phyloP scores from a whole-genome alignment of 2,888 invertebrate species.

The Ectemnius cavifrons region DNA sequence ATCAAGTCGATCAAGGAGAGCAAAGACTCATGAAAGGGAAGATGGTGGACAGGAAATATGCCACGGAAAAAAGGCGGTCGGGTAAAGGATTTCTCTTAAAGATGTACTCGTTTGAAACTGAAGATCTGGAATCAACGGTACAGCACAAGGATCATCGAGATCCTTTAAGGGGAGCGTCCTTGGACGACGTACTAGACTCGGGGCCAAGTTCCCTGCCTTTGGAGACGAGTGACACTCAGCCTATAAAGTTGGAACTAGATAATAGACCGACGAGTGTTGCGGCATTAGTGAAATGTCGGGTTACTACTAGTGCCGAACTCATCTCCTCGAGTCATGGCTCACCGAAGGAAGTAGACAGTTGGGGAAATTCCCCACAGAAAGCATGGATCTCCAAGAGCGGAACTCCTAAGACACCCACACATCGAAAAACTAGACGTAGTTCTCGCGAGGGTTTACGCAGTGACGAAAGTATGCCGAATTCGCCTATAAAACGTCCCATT shows the following conservation, averaged over 20 bases:
- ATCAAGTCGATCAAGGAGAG: constrained; percentile 1
- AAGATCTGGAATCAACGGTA: constrained; percentile 65
- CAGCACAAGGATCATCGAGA: constrained; percentile 61
- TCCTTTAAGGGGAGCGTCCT: constrained; percentile 66
- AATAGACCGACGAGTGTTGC: constrained; percentile 56
- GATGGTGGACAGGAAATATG: constrained; percentile 9
- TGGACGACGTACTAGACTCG: constrained; percentile 70
- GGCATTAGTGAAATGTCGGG: constrained; percentile 72
- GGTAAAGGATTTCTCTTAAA: constrained; percentile 73
- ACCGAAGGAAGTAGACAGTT: constrained; percentile 62
- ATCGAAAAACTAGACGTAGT: constrained; percentile 13
- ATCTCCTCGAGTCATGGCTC: constrained; percentile 62
- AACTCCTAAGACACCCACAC: constrained; percentile 26
- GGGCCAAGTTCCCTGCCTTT: constrained; percentile 69
- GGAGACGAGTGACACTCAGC: constrained; percentile 43
- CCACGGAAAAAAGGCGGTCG: constrained; percentile 62
- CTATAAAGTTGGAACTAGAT: constrained; percentile 42
- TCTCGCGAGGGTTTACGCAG: constrained; percentile 42
- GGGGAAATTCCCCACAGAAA: constrained; percentile 67
- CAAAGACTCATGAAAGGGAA: constrained; percentile 2
- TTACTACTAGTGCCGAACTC: constrained; percentile 74
- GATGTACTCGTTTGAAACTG: constrained; percentile 76
- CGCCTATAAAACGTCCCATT: constrained; percentile 68
- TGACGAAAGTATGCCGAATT: constrained; percentile 67
- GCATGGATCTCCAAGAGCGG: constrained; percentile 41